Percentiles rank a stretch among this genome's conserved stretches.
phyloP scores from a whole-genome alignment of 2,113 vertebrate genomes.

The Nematolebias whitei region DNA sequence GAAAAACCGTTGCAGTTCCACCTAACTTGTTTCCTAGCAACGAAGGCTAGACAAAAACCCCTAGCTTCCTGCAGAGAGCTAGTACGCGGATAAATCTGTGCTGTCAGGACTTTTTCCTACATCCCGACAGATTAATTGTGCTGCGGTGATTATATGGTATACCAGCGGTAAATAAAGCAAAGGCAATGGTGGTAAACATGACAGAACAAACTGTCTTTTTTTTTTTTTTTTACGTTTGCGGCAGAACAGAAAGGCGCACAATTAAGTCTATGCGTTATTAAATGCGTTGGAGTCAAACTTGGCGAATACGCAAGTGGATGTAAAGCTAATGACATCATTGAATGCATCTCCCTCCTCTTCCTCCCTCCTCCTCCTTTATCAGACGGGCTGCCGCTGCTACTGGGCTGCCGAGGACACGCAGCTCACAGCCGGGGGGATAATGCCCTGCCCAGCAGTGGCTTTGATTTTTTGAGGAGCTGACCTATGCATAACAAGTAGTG shows the following conservation, averaged over 20 bases:
- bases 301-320: background rate
- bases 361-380: constrained; percentile 34
- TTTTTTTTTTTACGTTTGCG: background rate
- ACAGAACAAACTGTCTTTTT: background rate
- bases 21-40: constrained; percentile 41
- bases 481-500: constrained; percentile 74
- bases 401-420: constrained; percentile 54
- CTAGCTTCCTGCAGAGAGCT: background rate
- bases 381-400: constrained; percentile 49
- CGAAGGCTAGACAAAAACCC: background rate
- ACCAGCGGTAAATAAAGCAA: too few relatives aligned
- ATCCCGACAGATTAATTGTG: too few relatives aligned
- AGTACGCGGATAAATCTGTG: background rate
- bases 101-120: too few relatives aligned
- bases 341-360: constrained; percentile 41
- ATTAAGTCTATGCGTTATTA: background rate
- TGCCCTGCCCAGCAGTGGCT: constrained; percentile 57
- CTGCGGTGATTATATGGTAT: too few relatives aligned
- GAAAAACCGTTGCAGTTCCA: constrained; percentile 18
- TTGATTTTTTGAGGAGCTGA: constrained; percentile 57
- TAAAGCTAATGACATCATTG: constrained; percentile 70
- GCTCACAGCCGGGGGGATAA: constrained; percentile 44
- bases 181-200: too few relatives aligned
- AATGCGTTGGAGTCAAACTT: background rate
- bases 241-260: background rate